A percentile compares a stretch with the other conserved stretches of the same genome.
These are phyloP conservation scores for Callimico goeldii DNA, from an alignment of 2,797 vertebrate genomes.

Conservation along the genomic window DNA sequence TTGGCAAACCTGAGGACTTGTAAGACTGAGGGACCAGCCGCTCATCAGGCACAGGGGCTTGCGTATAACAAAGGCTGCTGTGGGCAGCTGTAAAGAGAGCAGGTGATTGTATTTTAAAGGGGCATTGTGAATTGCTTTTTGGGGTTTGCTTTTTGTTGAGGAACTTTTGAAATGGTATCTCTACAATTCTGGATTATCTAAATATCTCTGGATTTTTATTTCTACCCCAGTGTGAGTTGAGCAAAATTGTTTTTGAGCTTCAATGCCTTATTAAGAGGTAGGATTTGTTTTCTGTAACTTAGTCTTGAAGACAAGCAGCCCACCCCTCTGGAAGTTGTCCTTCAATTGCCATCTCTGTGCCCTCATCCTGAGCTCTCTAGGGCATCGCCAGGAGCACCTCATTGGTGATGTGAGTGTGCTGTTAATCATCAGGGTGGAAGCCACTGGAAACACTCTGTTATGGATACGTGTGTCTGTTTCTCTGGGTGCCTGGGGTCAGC, in stretches of 20 bases:
- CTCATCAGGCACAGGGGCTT: neutral
- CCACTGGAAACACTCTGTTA: neutral
- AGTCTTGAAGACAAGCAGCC: neutral
- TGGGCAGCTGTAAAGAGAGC: neutral
- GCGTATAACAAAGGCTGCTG: too few species aligned
- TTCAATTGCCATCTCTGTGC: neutral
- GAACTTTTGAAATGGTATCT: neutral
- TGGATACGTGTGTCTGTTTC: neutral
- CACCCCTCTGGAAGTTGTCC: neutral
- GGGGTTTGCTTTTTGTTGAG: neutral
- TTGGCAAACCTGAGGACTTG: neutral
- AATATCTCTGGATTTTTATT: neutral
- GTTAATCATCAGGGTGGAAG: accelerated
- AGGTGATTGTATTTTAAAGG: neutral
- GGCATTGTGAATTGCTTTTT: neutral
- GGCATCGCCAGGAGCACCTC: neutral
- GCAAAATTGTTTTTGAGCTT: neutral
- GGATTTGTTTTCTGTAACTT: neutral
- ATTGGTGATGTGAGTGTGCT: neutral
- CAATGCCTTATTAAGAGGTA: neutral
- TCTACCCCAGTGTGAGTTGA: neutral
- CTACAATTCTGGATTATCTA: neutral
- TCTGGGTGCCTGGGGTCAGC: neutral
- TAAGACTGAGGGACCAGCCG: neutral
- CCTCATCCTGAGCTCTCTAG: neutral